These are phyloP conservation scores for Anser cygnoides DNA, from an alignment of 2,113 vertebrate species.

Conservation along the genomic window DNA sequence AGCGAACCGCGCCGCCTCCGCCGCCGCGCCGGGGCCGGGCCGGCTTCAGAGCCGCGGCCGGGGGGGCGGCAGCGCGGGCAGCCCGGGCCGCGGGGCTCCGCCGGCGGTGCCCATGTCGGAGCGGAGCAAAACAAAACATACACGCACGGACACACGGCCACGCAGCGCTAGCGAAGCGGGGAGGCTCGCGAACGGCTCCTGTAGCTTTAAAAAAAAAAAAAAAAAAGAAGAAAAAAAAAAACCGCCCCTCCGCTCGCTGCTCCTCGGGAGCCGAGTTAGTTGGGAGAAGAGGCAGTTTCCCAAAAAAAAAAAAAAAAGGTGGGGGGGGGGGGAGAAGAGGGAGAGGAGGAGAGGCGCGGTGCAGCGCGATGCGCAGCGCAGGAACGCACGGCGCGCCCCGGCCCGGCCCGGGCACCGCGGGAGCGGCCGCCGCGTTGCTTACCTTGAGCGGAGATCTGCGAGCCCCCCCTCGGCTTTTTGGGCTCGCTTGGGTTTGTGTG, in stretches of 20 bases:
- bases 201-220: constrained; percentile 72
- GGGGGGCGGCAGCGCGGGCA: neutral
- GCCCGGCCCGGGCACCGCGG: neutral
- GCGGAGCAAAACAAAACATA: constrained; percentile 29
- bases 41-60: constrained; percentile 17
- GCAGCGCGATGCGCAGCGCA: neutral
- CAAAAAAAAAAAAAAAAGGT: constrained; percentile 47
- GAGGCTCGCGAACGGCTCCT: neutral
- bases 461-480: constrained; percentile 1
- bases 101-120: constrained; percentile 46
- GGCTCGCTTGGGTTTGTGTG: constrained; percentile 31
- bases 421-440: constrained; percentile 72
- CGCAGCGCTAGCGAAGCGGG: constrained; percentile 14
- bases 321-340: neutral
- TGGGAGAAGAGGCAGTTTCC: constrained; percentile 74
- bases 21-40: neutral
- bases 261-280: constrained; percentile 66
- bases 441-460: constrained; percentile 82
- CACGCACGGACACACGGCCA: neutral
- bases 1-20: neutral
- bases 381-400: constrained; percentile 13
- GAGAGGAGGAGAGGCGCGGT: neutral
- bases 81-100: constrained; percentile 28
- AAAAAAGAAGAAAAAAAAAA: too few species aligned
- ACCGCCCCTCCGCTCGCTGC: neutral